Conservation (phyloP, 2,113 vertebrate genomes). For the Sceloporus tristichus region DNA sequence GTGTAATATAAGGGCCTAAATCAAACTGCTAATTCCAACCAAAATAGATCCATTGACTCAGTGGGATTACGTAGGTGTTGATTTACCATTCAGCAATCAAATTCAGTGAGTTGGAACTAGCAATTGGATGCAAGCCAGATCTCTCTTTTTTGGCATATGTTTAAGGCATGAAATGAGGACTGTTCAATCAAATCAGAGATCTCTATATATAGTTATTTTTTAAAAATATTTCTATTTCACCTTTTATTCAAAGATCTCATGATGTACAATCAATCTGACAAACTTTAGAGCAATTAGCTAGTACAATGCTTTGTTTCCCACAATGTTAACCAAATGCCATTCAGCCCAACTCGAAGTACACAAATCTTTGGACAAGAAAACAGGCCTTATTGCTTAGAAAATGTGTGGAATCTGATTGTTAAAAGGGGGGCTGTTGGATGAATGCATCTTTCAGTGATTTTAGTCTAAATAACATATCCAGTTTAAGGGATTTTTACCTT, state of each 20-base stretch:
- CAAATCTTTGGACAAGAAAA: background rate
- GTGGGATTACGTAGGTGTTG: too few species aligned
- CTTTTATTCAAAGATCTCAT: background rate
- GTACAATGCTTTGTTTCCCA: background rate
- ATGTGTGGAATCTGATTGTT: background rate
- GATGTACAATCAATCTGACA: background rate
- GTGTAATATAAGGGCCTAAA: background rate
- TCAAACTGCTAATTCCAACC: too few species aligned
- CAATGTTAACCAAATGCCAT: background rate
- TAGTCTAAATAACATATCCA: background rate
- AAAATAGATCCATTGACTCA: too few species aligned
- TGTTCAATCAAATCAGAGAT: background rate
- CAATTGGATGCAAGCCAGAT: too few species aligned
- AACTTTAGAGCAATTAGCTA: background rate
- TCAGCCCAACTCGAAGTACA: background rate
- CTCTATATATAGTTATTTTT: background rate
- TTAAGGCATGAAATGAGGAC: background rate
- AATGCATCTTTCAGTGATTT: background rate
- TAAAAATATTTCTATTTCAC: background rate
- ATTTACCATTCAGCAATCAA: background rate
- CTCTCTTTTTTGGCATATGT: background rate
- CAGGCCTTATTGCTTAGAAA: background rate
- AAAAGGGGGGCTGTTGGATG: too few species aligned
- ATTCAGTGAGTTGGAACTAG: too few species aligned
- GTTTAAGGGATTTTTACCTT: background rate